Conservation (phyloP, 1,140 invertebrate genomes). For the Brachionus rubens region DNA sequence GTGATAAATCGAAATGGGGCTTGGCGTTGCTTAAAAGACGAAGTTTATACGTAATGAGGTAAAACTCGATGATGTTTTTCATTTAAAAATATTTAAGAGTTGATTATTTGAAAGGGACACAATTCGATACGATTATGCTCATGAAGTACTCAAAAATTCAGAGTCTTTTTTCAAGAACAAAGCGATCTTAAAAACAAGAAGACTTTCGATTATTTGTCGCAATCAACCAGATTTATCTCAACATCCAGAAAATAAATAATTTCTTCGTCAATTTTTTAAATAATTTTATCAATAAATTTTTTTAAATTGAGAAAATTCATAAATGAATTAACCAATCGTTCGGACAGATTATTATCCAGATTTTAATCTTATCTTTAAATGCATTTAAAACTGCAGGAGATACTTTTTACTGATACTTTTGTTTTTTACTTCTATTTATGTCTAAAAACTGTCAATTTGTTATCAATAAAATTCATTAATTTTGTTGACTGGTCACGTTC, state of each 20-base stretch:
- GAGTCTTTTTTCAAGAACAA: conserved; percentile 72
- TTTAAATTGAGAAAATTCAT: too few relatives aligned
- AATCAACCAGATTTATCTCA: conserved; percentile 66
- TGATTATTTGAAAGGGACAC: conserved; percentile 70
- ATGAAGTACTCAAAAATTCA: conserved; percentile 78
- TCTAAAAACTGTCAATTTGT: background rate
- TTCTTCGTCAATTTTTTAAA: background rate
- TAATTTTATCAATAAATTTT: background rate
- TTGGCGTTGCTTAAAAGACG: conserved; percentile 76
- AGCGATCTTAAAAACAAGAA: conserved; percentile 67
- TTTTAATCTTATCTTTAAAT: conserved; percentile 17
- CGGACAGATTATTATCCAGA: background rate
- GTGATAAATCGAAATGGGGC: conserved; percentile 64
- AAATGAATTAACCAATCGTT: too few relatives aligned
- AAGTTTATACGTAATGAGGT: conserved; percentile 91
- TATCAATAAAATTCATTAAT: background rate
- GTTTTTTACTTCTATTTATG: too few relatives aligned
- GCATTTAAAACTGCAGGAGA: conserved; percentile 37
- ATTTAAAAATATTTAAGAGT: conserved; percentile 50
- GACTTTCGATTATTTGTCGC: conserved; percentile 86
- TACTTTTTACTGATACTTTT: conserved; percentile 2
- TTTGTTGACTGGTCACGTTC: background rate
- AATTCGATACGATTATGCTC: conserved; percentile 82
- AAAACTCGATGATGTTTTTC: conserved; percentile 50
- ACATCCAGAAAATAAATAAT: conserved; percentile 23